A percentile compares a stretch with the other conserved stretches of the same genome.
Evolutionary conservation across 1,140 invertebrate species (phyloP).

Genomic region (Mya arenaria): DNA sequence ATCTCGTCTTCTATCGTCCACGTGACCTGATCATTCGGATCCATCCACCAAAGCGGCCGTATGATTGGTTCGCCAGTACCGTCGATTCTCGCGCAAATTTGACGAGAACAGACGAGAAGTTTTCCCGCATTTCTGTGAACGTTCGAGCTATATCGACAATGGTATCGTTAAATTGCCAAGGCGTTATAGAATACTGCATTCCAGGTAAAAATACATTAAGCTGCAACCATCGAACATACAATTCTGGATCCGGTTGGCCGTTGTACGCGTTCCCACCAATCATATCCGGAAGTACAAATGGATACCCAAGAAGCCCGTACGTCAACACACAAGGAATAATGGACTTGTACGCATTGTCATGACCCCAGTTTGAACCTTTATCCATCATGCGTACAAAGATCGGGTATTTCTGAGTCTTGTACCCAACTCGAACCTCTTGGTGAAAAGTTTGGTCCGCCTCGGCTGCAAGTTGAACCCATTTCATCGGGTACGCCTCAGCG

Average conservation of each 20-base stretch:
- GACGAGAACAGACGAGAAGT: slow-evolving; percentile 80
- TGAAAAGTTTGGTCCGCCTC: slow-evolving; percentile 85
- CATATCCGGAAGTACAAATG: slow-evolving; percentile 95
- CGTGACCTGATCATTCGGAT: slow-evolving; percentile 90
- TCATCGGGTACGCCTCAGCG: slow-evolving; percentile 74
- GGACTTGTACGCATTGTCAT: slow-evolving; percentile 90
- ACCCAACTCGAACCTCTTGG: slow-evolving; percentile 89
- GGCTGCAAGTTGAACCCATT: slow-evolving; percentile 79
- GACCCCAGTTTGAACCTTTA: slow-evolving; percentile 91
- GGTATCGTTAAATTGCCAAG: slow-evolving; percentile 92
- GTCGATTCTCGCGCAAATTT: slow-evolving; percentile 59
- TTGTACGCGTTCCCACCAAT: slow-evolving; percentile 93
- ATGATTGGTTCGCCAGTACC: slow-evolving; percentile 82
- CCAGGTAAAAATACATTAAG: slow-evolving; percentile 92
- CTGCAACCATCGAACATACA: slow-evolving; percentile 95
- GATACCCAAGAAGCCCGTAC: slow-evolving; percentile 93
- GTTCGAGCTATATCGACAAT: slow-evolving; percentile 85
- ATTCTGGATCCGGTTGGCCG: slow-evolving; percentile 86
- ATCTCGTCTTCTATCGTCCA: slow-evolving; percentile 92
- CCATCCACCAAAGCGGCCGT: slow-evolving; percentile 95
- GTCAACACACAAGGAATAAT: slow-evolving; percentile 90
- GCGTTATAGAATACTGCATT: slow-evolving; percentile 93
- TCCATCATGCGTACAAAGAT: slow-evolving; percentile 95
- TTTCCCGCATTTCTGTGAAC: slow-evolving; percentile 87
- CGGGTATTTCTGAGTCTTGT: slow-evolving; percentile 88